A percentile compares a stretch with the other conserved stretches of the same genome.
phyloP scores from a whole-genome alignment of 2,797 vertebrate species.

The Huso huso region DNA sequence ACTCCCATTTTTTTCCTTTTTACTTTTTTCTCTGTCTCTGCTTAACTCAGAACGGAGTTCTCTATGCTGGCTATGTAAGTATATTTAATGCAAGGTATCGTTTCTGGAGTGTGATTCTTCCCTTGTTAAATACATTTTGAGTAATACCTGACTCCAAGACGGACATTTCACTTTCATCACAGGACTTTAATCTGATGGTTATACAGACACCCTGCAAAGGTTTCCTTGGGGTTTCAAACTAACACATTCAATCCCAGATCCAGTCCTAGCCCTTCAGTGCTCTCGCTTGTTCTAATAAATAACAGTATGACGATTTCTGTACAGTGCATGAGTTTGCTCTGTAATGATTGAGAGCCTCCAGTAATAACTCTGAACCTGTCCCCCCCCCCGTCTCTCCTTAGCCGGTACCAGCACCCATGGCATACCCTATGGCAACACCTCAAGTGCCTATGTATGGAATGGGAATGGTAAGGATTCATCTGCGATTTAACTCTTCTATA shows the following conservation, averaged over 20 bases:
- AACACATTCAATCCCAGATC: too few relatives aligned
- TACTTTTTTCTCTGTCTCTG: constrained; percentile 26
- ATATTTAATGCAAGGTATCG: constrained; percentile 23
- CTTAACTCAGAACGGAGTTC: constrained; percentile 77
- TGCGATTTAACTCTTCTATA: not conserved
- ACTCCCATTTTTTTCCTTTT: constrained; percentile 27
- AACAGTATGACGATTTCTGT: constrained; percentile 11
- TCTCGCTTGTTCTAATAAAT: too few relatives aligned
- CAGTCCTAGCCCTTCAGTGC: too few relatives aligned
- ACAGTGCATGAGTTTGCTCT: constrained; percentile 11
- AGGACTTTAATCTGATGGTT: too few relatives aligned
- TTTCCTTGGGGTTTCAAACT: too few relatives aligned
- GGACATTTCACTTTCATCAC: too few relatives aligned
- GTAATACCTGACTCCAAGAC: too few relatives aligned
- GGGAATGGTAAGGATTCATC: constrained; percentile 75
- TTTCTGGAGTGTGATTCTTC: not conserved
- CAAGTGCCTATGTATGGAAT: constrained; percentile 93
- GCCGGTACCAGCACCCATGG: constrained; percentile 72
- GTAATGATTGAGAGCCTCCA: constrained; percentile 4
- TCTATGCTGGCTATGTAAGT: constrained; percentile 91
- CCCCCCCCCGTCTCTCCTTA: constrained; percentile 4
- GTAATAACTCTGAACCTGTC: too few relatives aligned
- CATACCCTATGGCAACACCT: constrained; percentile 76
- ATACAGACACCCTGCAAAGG: too few relatives aligned
- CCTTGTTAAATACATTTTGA: not conserved